Evolutionary conservation across 92 coral and sea anemone genomes (phyloP), one percentile per base, ranked within the genome.

Genomic region (Actinernus sp.): DNA sequence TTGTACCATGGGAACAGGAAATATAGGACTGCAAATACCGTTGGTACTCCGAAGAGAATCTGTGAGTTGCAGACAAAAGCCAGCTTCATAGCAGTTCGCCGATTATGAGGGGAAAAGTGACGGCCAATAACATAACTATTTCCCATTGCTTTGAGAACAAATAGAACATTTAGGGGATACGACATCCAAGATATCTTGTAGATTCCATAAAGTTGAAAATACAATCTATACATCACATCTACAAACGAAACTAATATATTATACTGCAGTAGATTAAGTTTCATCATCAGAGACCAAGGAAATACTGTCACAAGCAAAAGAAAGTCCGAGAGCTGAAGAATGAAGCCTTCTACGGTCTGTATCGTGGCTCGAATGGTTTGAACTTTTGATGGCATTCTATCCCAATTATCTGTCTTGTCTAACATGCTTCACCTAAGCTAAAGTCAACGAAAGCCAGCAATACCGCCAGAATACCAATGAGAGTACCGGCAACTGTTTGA

Each of bases 301-400:
- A 77, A 77, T 12, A 77, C 61, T 2, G 64, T 47, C 13, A 53
- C 20, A 33, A 77, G 22, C 11, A 56, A 60, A 32, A 67, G 63
- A 43, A 65, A 78, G 49, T 78, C 64, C 84, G 76, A 78, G 29
- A 78, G 26, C 6, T 78, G 61, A 31, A 78, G 57, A 3, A 57
- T 29, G 50, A 78, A 78, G 11, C 76, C 84, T 38, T 78, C 76
- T 4, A 66, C 52, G 1, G 84, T 62, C 3, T 54, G 48, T 21
- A 58, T 62, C 10, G 77, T 19, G 1, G 49, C 74, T n/a, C 84
- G 67, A 23, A 77, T 40, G 8, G 60, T 58, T 20, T 55, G 46
- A 28, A 65, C 60, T 16, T 26, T 14, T 13, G 8, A 38, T 5
- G 76, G 76, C 53, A 67, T 45, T 23, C 49, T 11, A n/a, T n/a